phyloP scores from a whole-genome alignment of 2,888 invertebrate genomes.

The Euclidia mi region DNA sequence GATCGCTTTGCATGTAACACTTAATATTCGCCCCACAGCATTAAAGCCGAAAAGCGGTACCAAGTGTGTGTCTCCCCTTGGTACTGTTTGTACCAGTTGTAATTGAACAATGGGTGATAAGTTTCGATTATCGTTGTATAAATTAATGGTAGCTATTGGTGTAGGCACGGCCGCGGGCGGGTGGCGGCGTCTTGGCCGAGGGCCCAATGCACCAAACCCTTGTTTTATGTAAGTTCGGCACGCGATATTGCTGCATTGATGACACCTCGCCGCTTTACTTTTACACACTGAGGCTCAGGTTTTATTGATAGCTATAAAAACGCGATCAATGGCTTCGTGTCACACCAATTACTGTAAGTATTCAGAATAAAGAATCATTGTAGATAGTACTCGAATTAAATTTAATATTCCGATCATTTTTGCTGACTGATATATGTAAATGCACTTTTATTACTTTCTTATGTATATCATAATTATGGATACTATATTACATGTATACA shows the following conservation, averaged over 20 bases:
- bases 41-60: constrained; percentile 31
- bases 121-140: constrained; percentile 60
- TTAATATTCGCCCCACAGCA: constrained; percentile 23
- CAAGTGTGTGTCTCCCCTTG: constrained; percentile 52
- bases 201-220: constrained; percentile 70
- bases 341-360: constrained; percentile 14
- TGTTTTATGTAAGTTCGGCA: constrained; percentile 62
- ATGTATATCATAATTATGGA: too few species aligned
- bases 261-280: constrained; percentile 54
- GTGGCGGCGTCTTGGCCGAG: constrained; percentile 67
- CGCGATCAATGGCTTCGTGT: constrained; percentile 23
- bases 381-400: too few species aligned
- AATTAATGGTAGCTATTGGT: constrained; percentile 84
- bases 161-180: constrained; percentile 59
- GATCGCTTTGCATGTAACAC: constrained; percentile 34
- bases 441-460: too few species aligned
- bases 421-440: too few species aligned
- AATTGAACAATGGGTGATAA: constrained; percentile 64
- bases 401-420: too few species aligned
- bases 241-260: constrained; percentile 75
- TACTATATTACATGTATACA: too few species aligned
- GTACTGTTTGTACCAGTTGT: constrained; percentile 73
- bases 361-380: too few species aligned
- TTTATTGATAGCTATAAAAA: constrained; percentile 29
- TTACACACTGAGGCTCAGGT: constrained; percentile 25